phyloP scores from a whole-genome alignment of 2,113 vertebrate species.

The Corvus hawaiiensis region DNA sequence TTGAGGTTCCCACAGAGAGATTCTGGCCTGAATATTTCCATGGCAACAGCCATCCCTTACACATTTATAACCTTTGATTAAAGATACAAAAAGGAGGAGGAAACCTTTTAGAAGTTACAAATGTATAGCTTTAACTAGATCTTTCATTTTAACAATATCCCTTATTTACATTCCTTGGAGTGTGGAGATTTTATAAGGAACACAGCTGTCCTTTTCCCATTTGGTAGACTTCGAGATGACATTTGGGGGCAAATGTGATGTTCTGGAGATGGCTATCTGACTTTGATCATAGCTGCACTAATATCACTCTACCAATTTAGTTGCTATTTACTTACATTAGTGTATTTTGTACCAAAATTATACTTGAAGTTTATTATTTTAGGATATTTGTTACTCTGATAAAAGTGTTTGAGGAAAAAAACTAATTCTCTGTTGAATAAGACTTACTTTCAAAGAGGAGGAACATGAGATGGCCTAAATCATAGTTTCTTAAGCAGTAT shows the following conservation, averaged over 20 bases:
- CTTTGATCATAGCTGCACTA: neutral
- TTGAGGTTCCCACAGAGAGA: constrained; percentile 23
- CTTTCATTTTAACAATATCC: neutral
- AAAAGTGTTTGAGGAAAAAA: neutral
- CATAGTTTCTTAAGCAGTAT: neutral
- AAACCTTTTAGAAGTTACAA: neutral
- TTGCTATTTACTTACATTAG: neutral
- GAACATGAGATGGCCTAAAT: neutral
- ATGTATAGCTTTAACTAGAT: neutral
- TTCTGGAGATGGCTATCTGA: neutral
- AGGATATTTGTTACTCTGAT: neutral
- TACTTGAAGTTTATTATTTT: neutral
- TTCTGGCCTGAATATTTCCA: neutral
- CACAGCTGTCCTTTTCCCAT: neutral
- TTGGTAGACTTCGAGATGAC: neutral
- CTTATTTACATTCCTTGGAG: neutral
- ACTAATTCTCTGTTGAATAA: neutral
- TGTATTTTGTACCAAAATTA: neutral
- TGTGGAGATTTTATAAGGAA: neutral
- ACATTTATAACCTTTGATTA: constrained; percentile 27
- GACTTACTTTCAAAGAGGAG: neutral
- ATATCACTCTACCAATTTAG: neutral
- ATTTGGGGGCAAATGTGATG: neutral
- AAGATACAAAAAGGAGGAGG: neutral
- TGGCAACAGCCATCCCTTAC: constrained; percentile 25